phyloP scores from a whole-genome alignment of 2,888 invertebrate species.

The Ennomos erosarius region DNA sequence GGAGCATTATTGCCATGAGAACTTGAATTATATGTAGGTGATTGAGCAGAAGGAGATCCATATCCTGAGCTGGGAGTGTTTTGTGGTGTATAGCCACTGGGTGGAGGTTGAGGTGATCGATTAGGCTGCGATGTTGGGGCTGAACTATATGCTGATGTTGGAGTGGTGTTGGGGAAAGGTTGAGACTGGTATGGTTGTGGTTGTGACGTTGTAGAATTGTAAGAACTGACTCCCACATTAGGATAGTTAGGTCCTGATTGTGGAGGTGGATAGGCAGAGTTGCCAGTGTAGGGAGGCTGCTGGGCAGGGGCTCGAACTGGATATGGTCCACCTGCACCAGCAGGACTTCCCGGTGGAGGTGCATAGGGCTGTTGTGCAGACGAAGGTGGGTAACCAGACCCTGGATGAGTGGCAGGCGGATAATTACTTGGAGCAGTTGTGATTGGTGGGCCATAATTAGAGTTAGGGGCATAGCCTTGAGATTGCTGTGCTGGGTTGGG shows the following conservation, averaged over 20 bases:
- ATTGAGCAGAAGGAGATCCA: constrained; percentile 87
- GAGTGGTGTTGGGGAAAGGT: constrained; percentile 78
- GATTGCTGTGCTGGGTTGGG: constrained; percentile 87
- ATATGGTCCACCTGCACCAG: constrained; percentile 73
- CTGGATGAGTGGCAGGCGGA: constrained; percentile 82
- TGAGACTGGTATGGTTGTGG: constrained; percentile 81
- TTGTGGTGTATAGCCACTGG: constrained; percentile 84
- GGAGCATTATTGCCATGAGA: constrained; percentile 81
- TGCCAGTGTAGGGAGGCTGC: constrained; percentile 77
- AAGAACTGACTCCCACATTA: constrained; percentile 78
- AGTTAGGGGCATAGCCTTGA: constrained; percentile 88
- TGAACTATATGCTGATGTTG: constrained; percentile 83
- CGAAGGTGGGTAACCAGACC: constrained; percentile 76
- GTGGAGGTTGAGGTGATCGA: constrained; percentile 85
- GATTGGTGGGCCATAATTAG: constrained; percentile 86
- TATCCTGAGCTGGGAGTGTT: constrained; percentile 85
- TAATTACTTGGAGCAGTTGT: constrained; percentile 85
- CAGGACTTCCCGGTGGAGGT: constrained; percentile 78
- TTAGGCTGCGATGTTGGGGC: constrained; percentile 81
- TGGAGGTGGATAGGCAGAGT: constrained; percentile 76
- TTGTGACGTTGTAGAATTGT: constrained; percentile 77
- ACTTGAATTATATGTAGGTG: constrained; percentile 87
- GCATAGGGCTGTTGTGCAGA: constrained; percentile 79
- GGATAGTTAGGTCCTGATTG: constrained; percentile 77
- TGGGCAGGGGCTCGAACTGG: constrained; percentile 75